Evolutionary conservation across 92 coral and sea anemone species (phyloP), one percentile per base, ranked within the genome.

Genomic region (Siderastrea radians): DNA sequence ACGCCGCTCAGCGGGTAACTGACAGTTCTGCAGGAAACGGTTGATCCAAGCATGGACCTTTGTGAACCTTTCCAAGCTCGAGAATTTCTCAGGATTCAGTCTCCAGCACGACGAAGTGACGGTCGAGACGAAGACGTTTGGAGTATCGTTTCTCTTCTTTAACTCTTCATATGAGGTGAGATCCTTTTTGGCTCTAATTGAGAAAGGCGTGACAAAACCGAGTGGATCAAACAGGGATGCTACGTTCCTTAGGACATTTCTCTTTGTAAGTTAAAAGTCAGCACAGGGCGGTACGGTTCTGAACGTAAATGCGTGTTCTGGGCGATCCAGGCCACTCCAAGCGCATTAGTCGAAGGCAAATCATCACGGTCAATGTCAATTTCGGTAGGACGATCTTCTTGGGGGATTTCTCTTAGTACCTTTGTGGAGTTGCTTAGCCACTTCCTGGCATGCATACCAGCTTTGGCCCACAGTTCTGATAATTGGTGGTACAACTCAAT

Each of bases 11-110:
- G 58, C 1, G 46, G 76, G 53, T 50, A 14, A 72, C 58, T 14
- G 76, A 50, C 76, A 47, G 57, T 72, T 72, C 47, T 72, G 76
- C n/a, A 72, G 3, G 19, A 72, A 72, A 55, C 76, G 76, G 47
- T 44, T 19, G 3, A 48, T 72, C 76, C 76, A 47, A 12, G 76
- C 58, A 55, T 48, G 76, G 76, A 72, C 47, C 55, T 17, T 72
- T 16, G 54, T 50, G 8, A 50, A 50, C n/a, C 76, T 72, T 55
- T 16, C 47, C 59, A 1, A 61, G 13, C 66, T 61, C 11, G 66
- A 61, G 15, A 61, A 61, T 16, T 16, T 16, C 66, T 6, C 2
- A 61, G 66, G 66, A 16, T 61, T 3, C 15, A 61, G 66, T 5
- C 66, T 11, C 66, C 15, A 61, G 66, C 3, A 3, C 13, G 66